phyloP scores from a whole-genome alignment of 1,140 invertebrate genomes.

The Drosophila tani region DNA sequence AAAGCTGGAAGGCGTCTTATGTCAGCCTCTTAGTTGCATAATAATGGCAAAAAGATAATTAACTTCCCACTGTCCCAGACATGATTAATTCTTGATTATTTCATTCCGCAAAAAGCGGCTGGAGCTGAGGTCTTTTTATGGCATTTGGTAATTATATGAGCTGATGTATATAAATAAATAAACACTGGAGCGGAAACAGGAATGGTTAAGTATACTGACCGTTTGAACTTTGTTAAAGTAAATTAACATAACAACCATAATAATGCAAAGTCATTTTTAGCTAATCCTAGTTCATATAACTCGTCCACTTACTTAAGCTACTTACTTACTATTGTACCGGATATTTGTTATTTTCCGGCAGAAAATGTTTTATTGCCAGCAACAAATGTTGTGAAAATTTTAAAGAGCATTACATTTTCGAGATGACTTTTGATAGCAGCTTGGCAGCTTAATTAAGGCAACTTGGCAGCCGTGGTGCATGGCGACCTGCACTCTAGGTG shows the following conservation, averaged over 20 bases:
- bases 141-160: slow-evolving; percentile 1
- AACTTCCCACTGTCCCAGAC: slow-evolving; percentile 42
- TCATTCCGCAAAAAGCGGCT: slow-evolving; percentile 34
- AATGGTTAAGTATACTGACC: too few species aligned
- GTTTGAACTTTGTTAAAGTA: not conserved
- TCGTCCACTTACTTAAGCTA: too few species aligned
- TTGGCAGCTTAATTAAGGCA: slow-evolving; percentile 41
- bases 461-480: slow-evolving; percentile 34
- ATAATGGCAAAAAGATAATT: slow-evolving; percentile 40
- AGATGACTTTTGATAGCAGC: slow-evolving; percentile 5
- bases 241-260: not conserved
- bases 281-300: not conserved
- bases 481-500: slow-evolving; percentile 35
- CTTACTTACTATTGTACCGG: not conserved
- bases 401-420: slow-evolving; percentile 31
- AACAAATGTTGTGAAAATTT: not conserved
- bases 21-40: slow-evolving; percentile 24
- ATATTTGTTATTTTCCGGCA: not conserved
- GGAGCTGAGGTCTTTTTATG: slow-evolving; percentile 1
- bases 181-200: not conserved
- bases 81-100: slow-evolving; percentile 69
- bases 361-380: not conserved
- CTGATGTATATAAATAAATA: slow-evolving; percentile 8
- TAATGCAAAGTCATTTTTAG: not conserved
- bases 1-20: slow-evolving; percentile 1